These are phyloP conservation scores for Gymnarchus niloticus DNA, from an alignment of 2,113 vertebrate species.

Conservation along the genomic window DNA sequence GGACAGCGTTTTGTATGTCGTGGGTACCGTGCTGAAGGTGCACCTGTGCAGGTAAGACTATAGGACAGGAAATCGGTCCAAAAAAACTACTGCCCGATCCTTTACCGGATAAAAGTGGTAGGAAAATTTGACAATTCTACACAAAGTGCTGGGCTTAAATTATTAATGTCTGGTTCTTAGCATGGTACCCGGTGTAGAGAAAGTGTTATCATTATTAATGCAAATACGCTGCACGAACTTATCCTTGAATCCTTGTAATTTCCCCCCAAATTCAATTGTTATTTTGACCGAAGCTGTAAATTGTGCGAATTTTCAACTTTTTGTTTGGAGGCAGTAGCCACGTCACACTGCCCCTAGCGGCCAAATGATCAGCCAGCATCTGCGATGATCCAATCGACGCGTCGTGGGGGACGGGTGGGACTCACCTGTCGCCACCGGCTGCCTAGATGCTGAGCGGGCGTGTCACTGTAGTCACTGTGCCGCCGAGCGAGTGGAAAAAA, in stretches of 20 bases:
- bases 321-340: neutral
- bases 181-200: neutral
- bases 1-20: conserved; percentile 30
- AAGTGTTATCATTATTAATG: neutral
- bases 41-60: conserved; percentile 39
- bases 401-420: neutral
- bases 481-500: neutral
- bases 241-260: neutral
- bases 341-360: neutral
- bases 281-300: neutral
- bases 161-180: neutral
- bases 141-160: too few relatives aligned
- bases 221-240: neutral
- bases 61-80: neutral
- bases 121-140: too few relatives aligned
- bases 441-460: neutral
- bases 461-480: neutral
- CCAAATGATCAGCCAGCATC: neutral
- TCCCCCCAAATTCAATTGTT: neutral
- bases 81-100: neutral
- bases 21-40: conserved; percentile 44
- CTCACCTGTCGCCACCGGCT: neutral
- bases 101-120: neutral
- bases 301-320: neutral
- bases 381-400: neutral